Percentiles rank a stretch among this genome's conserved stretches.
phyloP scores from a whole-genome alignment of 2,797 vertebrate species.

The Neomorphus geoffroyi region DNA sequence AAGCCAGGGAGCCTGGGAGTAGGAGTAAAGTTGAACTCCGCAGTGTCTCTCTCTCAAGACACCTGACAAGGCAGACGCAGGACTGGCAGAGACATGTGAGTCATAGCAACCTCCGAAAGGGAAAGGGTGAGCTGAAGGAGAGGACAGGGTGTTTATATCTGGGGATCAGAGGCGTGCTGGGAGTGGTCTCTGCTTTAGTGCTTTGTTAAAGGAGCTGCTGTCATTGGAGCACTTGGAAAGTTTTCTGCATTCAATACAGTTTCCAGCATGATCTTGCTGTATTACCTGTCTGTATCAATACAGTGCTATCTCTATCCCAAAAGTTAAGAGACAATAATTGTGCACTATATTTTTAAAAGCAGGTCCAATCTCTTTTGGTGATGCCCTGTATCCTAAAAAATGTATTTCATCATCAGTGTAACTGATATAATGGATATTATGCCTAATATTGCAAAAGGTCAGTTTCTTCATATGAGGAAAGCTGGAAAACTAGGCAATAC shows the following conservation, averaged over 20 bases:
- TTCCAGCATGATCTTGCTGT: background rate
- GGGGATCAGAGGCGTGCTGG: background rate
- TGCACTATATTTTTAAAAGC: background rate
- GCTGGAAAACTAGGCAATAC: background rate
- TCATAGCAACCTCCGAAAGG: background rate
- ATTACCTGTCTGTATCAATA: background rate
- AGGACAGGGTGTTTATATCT: background rate
- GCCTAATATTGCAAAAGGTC: background rate
- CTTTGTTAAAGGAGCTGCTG: background rate
- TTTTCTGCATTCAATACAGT: background rate
- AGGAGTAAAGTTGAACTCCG: background rate
- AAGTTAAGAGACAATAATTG: background rate
- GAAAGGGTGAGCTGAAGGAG: slow-evolving; percentile 4
- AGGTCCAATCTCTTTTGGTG: background rate
- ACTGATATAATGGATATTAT: background rate
- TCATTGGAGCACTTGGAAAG: background rate
- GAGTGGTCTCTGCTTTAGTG: background rate
- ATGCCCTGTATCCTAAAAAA: background rate
- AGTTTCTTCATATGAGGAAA: background rate
- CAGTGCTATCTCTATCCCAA: background rate
- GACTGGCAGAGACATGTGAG: background rate
- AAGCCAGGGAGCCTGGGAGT: background rate
- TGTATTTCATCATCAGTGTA: background rate
- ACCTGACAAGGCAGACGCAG: accelerated
- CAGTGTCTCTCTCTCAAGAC: background rate